Evolutionary conservation across 2,797 vertebrate genomes (phyloP).

Genomic region (Mus minutoides): DNA sequence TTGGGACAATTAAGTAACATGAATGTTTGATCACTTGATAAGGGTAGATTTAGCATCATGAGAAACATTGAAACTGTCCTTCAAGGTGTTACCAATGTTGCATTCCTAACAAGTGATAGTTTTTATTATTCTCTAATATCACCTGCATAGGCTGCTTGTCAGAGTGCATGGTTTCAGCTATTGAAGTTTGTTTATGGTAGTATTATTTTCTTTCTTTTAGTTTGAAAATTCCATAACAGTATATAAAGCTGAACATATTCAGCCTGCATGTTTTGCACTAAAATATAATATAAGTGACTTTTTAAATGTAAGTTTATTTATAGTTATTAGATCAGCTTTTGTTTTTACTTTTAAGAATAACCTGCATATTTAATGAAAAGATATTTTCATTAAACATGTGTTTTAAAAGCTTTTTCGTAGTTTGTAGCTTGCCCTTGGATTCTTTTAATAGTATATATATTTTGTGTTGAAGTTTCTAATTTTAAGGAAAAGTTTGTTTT

Average conservation of each 20-base stretch:
- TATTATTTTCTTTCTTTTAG: not conserved
- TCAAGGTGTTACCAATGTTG: not conserved
- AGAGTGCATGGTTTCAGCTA: not conserved
- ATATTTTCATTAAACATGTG: not conserved
- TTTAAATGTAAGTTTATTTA: not conserved
- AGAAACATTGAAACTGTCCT: not conserved
- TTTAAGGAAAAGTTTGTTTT: not conserved
- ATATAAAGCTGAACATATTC: not conserved
- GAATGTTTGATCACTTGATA: not conserved
- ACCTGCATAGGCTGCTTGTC: not conserved
- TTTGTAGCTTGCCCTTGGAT: not conserved
- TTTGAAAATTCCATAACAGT: not conserved
- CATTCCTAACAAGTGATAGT: not conserved
- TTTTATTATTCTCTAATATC: not conserved
- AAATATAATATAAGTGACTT: not conserved
- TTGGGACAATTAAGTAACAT: not conserved
- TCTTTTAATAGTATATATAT: not conserved
- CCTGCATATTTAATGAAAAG: not conserved
- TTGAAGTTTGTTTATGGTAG: not conserved
- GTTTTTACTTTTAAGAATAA: not conserved
- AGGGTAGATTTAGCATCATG: not conserved
- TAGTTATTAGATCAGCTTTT: not conserved
- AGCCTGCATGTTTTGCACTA: not conserved
- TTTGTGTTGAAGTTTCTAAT: not conserved
- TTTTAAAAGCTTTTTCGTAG: not conserved